phyloP scores from a whole-genome alignment of 2,888 invertebrate genomes.

The Amphimallon solstitiale region DNA sequence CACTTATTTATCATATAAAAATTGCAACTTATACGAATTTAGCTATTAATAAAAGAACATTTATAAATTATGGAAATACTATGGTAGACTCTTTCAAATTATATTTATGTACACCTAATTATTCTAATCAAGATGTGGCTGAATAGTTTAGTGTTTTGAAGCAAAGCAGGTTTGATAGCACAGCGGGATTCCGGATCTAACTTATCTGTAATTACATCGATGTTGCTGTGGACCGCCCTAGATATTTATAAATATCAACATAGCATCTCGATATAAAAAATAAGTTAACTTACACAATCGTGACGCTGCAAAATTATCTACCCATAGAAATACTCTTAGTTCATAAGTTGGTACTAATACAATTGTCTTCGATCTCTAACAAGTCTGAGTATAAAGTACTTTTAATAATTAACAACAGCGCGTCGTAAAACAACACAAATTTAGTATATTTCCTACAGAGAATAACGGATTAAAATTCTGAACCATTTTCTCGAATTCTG shows the following conservation, averaged over 20 bases:
- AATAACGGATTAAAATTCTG: too few species aligned
- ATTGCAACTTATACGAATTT: neutral
- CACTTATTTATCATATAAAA: too few species aligned
- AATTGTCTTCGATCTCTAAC: slow-evolving; percentile 3
- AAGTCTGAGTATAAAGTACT: neutral
- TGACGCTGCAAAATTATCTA: slow-evolving; percentile 29
- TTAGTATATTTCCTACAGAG: too few species aligned
- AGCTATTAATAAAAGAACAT: slow-evolving; percentile 14
- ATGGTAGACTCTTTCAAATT: slow-evolving; percentile 19
- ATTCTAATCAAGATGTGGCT: slow-evolving; percentile 30
- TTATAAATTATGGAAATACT: slow-evolving; percentile 32
- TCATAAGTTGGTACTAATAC: slow-evolving; percentile 1
- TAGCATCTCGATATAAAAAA: slow-evolving; percentile 28
- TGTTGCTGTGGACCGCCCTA: slow-evolving; percentile 39
- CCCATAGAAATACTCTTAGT: slow-evolving; percentile 26
- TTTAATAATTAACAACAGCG: too few species aligned
- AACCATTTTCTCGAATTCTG: too few species aligned
- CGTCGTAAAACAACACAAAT: too few species aligned
- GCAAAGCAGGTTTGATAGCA: slow-evolving; percentile 44
- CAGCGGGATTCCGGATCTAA: slow-evolving; percentile 46
- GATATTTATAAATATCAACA: slow-evolving; percentile 37
- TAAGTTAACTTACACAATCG: slow-evolving; percentile 25
- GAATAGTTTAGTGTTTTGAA: slow-evolving; percentile 28
- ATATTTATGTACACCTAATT: slow-evolving; percentile 34
- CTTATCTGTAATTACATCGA: slow-evolving; percentile 48